Evolutionary conservation across 2,888 invertebrate species (phyloP), one percentile per base, ranked within the genome.

Genomic region (Caenorhabditis sinica): DNA sequence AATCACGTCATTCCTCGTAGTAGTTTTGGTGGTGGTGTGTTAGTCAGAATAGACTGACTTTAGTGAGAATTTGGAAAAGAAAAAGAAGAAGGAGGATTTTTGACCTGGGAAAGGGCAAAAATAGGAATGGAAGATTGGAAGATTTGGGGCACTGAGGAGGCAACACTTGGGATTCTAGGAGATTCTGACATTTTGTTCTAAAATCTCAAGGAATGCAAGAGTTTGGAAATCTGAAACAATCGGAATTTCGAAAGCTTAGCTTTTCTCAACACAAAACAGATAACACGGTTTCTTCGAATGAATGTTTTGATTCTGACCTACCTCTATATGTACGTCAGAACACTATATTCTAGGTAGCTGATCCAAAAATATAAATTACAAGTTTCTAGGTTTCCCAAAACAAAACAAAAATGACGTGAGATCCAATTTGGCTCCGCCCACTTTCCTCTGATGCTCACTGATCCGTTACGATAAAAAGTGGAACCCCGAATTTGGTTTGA

Each of bases 1-100:
- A 65, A 65, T 43, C 63, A 65, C 63, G 63, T 65, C 63, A 65
- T 65, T 65, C 11, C 45, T 28, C 6, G 25, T 51, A 28, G 56
- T 28, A 17, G 20, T 5, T 49, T 13, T 11, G 33, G 33, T 11
- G 40, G 40, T 40, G 40, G 40, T 40, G 6, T 20, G 15, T 49
- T 49, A 49, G 49, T 49, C 49, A 49, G 49, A 20, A 49, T 20
- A 11, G 40, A 11, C 2, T 40, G 40, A 40, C 13, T 40, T 40
- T 40, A 11, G 40, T 6, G 40, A 11, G 2, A 40, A 36, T 36
- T 40, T 13, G 33, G n/a, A 33, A 17, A 33, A 17, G 15, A 5
- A 33, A 1, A 36, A 60, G n/a, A 17, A 49, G 20, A 20, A 49
- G 11, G 8, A 49, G n/a, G 60, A 60, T 15, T 25, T 58, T 58